Percentiles rank a stretch among this genome's conserved stretches.
Evolutionary conservation across 2,797 vertebrate genomes (phyloP).

Genomic region (Danio tinwini): DNA sequence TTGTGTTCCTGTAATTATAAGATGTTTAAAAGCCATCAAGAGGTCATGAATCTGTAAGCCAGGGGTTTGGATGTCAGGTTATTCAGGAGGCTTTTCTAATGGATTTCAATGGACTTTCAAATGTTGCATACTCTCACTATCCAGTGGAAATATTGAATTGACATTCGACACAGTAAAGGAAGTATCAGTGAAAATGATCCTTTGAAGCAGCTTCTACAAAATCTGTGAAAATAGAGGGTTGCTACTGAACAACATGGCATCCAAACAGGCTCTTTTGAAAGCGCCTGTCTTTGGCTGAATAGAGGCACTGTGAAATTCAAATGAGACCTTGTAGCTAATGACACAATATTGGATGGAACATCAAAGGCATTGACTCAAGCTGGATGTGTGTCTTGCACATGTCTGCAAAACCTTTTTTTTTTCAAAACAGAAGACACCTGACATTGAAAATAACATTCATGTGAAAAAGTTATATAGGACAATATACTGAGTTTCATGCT

Average conservation of each 20-base stretch:
- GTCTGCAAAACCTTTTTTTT: slow-evolving; percentile 34
- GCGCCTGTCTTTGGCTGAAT: slow-evolving; percentile 36
- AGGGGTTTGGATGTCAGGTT: slow-evolving; percentile 33
- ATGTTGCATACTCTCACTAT: slow-evolving; percentile 52
- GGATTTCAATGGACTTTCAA: slow-evolving; percentile 45
- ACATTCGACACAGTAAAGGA: slow-evolving; percentile 36
- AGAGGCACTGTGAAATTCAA: slow-evolving; percentile 53
- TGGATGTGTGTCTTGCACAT: slow-evolving; percentile 25
- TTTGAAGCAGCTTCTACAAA: slow-evolving; percentile 66
- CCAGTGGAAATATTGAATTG: slow-evolving; percentile 55
- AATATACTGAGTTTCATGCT: too few species aligned
- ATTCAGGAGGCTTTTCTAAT: slow-evolving; percentile 49
- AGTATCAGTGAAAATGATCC: slow-evolving; percentile 54
- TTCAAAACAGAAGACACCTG: slow-evolving; percentile 15
- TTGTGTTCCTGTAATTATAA: slow-evolving; percentile 24
- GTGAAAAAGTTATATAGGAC: too few species aligned
- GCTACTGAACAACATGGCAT: slow-evolving; percentile 21
- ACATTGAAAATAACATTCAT: slow-evolving; percentile 14
- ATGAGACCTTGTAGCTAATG: slow-evolving; percentile 49
- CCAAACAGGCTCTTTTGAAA: slow-evolving; percentile 49
- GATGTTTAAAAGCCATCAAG: slow-evolving; percentile 16
- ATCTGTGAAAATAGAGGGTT: slow-evolving; percentile 45
- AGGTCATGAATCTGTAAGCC: slow-evolving; percentile 27
- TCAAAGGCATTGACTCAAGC: slow-evolving; percentile 49
- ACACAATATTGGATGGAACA: slow-evolving; percentile 42